Percentiles rank a stretch among this genome's conserved stretches.
phyloP scores from a whole-genome alignment of 1,140 invertebrate species.

The Hyles euphorbiae region DNA sequence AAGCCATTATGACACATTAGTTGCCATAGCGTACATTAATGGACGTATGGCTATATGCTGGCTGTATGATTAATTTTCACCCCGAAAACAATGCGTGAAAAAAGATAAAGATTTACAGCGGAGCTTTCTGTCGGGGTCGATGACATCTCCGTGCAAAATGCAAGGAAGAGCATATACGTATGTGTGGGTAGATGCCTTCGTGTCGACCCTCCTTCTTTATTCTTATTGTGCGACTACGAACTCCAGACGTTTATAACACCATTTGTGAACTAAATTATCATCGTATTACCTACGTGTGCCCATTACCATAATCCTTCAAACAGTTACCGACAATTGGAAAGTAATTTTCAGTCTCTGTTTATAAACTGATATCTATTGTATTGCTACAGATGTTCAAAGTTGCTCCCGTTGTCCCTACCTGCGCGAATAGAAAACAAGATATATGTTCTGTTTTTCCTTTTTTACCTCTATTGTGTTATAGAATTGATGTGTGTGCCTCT shows the following conservation, averaged over 20 bases:
- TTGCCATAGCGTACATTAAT: no score
- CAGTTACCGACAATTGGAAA: no score
- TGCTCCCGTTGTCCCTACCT: no score
- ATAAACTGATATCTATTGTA: no score
- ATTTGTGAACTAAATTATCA: not conserved
- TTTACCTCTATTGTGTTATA: no score
- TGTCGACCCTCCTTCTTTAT: slow-evolving; percentile 29
- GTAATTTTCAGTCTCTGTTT: no score
- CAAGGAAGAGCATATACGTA: slow-evolving; percentile 29
- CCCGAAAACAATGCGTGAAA: slow-evolving; percentile 16
- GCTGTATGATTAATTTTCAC: not conserved
- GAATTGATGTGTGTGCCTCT: no score
- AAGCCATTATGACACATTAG: not conserved
- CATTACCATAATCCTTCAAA: no score
- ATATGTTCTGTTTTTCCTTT: no score
- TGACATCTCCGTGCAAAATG: slow-evolving; percentile 43
- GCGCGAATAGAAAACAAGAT: no score
- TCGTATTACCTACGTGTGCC: not conserved
- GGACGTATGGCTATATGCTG: no score
- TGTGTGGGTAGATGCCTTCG: slow-evolving; percentile 28
- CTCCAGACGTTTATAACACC: not conserved
- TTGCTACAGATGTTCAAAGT: no score
- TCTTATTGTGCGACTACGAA: slow-evolving; percentile 5
- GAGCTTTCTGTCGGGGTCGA: slow-evolving; percentile 45
- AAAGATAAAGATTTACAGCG: slow-evolving; percentile 52